These are phyloP conservation scores for Menidia beryllina DNA, from an alignment of 2,113 vertebrate genomes.

Conservation along the genomic window DNA sequence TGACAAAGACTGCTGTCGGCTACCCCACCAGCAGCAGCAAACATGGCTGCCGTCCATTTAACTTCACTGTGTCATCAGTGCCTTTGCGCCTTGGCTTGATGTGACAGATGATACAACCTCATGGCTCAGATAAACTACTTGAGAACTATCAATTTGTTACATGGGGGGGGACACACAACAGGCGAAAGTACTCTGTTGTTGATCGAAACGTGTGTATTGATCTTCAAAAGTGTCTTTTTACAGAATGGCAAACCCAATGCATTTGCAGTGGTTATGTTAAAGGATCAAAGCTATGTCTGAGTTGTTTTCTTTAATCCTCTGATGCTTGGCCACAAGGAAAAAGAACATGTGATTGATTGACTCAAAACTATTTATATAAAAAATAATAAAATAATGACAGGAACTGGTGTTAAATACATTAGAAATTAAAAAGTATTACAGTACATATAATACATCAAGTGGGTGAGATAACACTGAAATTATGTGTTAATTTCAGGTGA, in stretches of 20 bases:
- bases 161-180: background rate
- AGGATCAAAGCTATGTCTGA: background rate
- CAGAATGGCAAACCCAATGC: background rate
- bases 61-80: slow-evolving; percentile 17
- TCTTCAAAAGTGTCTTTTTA: too few relatives aligned
- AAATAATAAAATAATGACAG: background rate
- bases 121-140: slow-evolving; percentile 9
- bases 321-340: background rate
- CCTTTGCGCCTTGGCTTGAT: slow-evolving; percentile 16
- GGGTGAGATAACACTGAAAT: too few relatives aligned
- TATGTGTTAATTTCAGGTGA: too few relatives aligned
- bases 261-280: background rate
- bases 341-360: background rate
- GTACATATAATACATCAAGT: too few relatives aligned
- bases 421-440: too few relatives aligned
- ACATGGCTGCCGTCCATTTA: slow-evolving; percentile 20
- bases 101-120: slow-evolving; percentile 29
- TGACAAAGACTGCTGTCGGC: slow-evolving; percentile 25
- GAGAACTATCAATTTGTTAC: slow-evolving; percentile 18
- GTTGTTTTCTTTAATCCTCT: background rate
- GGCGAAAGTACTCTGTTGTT: background rate
- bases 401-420: too few relatives aligned
- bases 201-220: slow-evolving; percentile 26
- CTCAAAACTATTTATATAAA: background rate
- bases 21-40: background rate